These are phyloP conservation scores for Tragelaphus scriptus DNA, from an alignment of 2,113 vertebrate genomes.

Conservation along the genomic window DNA sequence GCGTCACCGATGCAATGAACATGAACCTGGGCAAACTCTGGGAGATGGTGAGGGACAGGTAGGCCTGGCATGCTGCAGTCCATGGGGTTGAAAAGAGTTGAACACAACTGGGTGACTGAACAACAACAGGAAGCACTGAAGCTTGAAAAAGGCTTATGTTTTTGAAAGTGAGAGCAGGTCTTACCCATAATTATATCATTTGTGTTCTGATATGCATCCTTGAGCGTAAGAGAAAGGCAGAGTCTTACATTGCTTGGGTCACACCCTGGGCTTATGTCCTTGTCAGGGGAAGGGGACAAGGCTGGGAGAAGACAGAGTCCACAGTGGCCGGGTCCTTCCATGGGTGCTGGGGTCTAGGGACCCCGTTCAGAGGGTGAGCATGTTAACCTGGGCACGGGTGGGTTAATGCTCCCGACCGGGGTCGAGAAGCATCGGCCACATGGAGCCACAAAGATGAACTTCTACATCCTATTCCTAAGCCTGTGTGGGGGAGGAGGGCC, in stretches of 20 bases:
- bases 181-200: not conserved
- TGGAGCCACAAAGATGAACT: not conserved
- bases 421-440: not conserved
- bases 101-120: not conserved
- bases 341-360: not conserved
- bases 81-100: not conserved
- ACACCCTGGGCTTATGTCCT: not conserved
- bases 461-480: not conserved
- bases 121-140: not conserved
- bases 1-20: not conserved
- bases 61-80: not conserved
- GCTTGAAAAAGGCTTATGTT: not conserved
- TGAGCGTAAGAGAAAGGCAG: not conserved
- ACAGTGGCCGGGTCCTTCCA: not conserved
- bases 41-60: not conserved
- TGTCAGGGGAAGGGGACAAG: not conserved
- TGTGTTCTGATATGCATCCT: not conserved
- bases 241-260: not conserved
- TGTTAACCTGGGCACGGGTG: not conserved
- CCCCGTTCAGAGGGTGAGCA: not conserved
- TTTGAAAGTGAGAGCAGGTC: not conserved
- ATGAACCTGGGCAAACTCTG: not conserved
- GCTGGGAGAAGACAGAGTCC: not conserved
- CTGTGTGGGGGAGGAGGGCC: fast-evolving
- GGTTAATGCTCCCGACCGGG: not conserved